phyloP scores from a whole-genome alignment of 2,113 vertebrate species.

The Bubo bubo region DNA sequence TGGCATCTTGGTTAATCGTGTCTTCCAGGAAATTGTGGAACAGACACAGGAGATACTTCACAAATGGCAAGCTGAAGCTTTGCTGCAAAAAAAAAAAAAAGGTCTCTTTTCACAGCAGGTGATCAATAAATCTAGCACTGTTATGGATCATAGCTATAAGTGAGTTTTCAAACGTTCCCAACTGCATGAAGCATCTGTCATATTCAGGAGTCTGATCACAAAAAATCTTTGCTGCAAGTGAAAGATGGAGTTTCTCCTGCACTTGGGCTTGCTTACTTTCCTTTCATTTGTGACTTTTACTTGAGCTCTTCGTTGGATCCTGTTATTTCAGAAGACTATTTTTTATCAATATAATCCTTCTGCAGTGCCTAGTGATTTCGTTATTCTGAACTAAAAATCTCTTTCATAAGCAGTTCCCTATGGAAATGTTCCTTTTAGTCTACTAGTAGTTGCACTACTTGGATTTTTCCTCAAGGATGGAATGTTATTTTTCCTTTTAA shows the following conservation, averaged over 20 bases:
- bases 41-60: neutral
- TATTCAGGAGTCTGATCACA: neutral
- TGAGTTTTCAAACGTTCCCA: neutral
- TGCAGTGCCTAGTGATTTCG: neutral
- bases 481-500: constrained; percentile 44
- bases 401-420: constrained; percentile 41
- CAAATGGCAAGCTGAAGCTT: neutral
- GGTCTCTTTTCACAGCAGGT: neutral
- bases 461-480: constrained; percentile 17
- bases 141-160: neutral
- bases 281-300: neutral
- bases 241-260: neutral
- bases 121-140: neutral
- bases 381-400: constrained; percentile 33
- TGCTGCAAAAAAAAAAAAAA: neutral
- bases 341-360: constrained; percentile 21
- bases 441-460: neutral
- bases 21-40: constrained; percentile 16
- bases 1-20: neutral
- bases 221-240: neutral
- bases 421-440: constrained; percentile 3
- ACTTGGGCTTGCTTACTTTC: neutral
- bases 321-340: constrained; percentile 13
- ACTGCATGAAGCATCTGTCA: neutral
- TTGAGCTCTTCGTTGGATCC: neutral